Evolutionary conservation across 2,888 invertebrate species (phyloP), one percentile per base, ranked within the genome.

Genomic region (Acanthopleura granulata): DNA sequence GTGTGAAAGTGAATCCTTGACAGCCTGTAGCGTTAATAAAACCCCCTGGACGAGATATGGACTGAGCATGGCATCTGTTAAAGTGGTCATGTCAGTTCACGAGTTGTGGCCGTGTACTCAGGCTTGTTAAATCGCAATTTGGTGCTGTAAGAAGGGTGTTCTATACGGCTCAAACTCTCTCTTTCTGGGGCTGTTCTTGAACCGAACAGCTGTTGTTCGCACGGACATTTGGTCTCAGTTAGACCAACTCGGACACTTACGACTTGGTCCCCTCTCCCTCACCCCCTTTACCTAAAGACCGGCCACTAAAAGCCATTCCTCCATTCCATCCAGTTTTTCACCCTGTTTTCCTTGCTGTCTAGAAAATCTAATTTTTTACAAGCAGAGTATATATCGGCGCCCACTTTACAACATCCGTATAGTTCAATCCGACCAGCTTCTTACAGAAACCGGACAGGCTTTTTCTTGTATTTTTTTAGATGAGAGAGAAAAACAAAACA

Each of bases 391-490:
- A 40, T 40, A 40, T 40, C 40, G 9, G 40, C 40, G 40, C 40
- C 40, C 40, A 40, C 40, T 40, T n/a, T 40, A 50, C 51, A 50
- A 72, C 40, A 15, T 71, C 40, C 71, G 9, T 22, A 22, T 71
- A 49, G 49, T 49, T 49, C 71, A 49, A 22, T 14, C 71, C 71
- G 25, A 71, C 49, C 49, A 71, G 49, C 71, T 71, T 70, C 40
- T 40, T n/a, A 40, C 4, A 40, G 40, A 40, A 40, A 40, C 40
- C 40, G 40, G 40, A 40, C 40, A 40, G 40, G 3, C 3, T 40
- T 40, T 40, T n/a, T n/a, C 14, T 51, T 51, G 51, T 51, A 51
- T 18, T 62, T 62, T 62, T 69, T 69, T 18, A 9, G 22, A 69
- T 18, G 69, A 9, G 29, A 69, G 40, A 49, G 40, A 40, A 71